These are phyloP conservation scores for Sitodiplosis mosellana DNA, from an alignment of 1,140 invertebrate species.

Conservation along the genomic window DNA sequence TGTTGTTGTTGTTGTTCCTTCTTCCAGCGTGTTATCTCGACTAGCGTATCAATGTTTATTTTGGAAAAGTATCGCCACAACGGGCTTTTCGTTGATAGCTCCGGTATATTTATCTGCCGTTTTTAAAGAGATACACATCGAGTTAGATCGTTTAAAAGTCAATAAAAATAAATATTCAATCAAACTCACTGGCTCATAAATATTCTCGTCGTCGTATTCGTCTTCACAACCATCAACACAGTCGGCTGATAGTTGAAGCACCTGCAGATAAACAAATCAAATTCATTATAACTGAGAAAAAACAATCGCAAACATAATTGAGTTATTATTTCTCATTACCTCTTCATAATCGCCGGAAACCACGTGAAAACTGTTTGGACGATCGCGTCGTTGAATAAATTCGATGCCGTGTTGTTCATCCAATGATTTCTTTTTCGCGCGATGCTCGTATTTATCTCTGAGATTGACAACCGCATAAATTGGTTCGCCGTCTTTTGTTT, in stretches of 20 bases:
- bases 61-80: constrained; percentile 1
- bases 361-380: constrained; percentile 1
- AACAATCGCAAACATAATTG: neutral
- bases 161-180: no score
- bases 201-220: constrained; percentile 4
- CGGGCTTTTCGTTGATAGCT: neutral
- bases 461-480: constrained; percentile 9
- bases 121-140: no score
- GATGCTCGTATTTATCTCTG: constrained; percentile 6
- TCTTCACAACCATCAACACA: constrained; percentile 2
- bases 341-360: constrained; percentile 4
- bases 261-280: neutral
- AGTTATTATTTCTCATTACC: neutral
- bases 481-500: constrained; percentile 1
- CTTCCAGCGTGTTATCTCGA: neutral
- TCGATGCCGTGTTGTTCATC: neutral
- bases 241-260: neutral
- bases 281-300: neutral
- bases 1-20: neutral
- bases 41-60: neutral
- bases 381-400: neutral
- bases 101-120: neutral
- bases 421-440: neutral
- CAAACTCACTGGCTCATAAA: constrained; percentile 7
- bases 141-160: no score